Evolutionary conservation across 2,888 invertebrate genomes (phyloP).

Genomic region (Ligdia adustata): DNA sequence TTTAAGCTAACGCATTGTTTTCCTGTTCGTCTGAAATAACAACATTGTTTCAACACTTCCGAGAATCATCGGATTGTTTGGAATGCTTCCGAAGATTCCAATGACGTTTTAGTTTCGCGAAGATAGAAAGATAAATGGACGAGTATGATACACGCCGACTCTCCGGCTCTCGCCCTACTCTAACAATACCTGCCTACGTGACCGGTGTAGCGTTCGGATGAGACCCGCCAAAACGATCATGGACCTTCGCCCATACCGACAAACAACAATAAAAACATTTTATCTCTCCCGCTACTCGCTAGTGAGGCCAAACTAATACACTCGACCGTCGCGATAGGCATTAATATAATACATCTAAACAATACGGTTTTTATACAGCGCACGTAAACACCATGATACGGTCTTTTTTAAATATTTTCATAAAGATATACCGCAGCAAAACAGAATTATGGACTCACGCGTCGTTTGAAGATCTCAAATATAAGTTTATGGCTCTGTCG

Average conservation of each 20-base stretch:
- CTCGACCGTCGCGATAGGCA: slow-evolving; percentile 29
- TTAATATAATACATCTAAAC: slow-evolving; percentile 29
- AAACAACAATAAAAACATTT: slow-evolving; percentile 35
- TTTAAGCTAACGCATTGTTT: slow-evolving; percentile 6
- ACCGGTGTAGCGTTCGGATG: slow-evolving; percentile 52
- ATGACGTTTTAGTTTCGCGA: slow-evolving; percentile 28
- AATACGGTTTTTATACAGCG: slow-evolving; percentile 13
- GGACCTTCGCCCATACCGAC: slow-evolving; percentile 49
- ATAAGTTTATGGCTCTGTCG: slow-evolving; percentile 14
- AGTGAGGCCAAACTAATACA: slow-evolving; percentile 30
- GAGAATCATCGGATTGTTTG: slow-evolving; percentile 16
- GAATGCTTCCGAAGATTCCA: slow-evolving; percentile 22
- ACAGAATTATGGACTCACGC: slow-evolving; percentile 4
- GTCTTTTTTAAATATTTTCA: slow-evolving; percentile 8
- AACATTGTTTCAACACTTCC: slow-evolving; percentile 15
- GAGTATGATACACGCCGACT: too few species aligned
- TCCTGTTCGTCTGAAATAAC: slow-evolving; percentile 11
- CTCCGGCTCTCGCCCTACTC: background rate
- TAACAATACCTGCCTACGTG: slow-evolving; percentile 61
- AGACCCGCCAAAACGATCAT: slow-evolving; percentile 41
- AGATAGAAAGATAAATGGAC: slow-evolving; percentile 21
- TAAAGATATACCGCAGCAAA: slow-evolving; percentile 13
- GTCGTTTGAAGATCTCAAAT: slow-evolving; percentile 13
- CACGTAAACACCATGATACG: slow-evolving; percentile 13
- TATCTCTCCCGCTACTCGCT: slow-evolving; percentile 38